A percentile compares a stretch with the other conserved stretches of the same genome.
Evolutionary conservation across 2,888 invertebrate genomes (phyloP).

Genomic region (Nysson spinosus): DNA sequence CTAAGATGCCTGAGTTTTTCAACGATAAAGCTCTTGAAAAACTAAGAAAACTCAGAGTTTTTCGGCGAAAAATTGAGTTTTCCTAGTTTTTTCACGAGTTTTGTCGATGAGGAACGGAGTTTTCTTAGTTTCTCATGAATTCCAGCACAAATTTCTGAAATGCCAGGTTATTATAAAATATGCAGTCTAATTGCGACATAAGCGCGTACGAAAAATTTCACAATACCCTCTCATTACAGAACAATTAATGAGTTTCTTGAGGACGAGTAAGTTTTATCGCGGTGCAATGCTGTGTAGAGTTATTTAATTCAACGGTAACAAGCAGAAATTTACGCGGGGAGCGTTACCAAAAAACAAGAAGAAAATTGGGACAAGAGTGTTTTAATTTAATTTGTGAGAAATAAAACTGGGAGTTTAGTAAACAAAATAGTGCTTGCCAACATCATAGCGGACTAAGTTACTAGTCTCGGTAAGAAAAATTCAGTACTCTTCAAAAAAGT

Average conservation of each 20-base stretch:
- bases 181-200: neutral
- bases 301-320: slow-evolving; percentile 58
- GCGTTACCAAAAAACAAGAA: slow-evolving; percentile 23
- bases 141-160: too few species aligned
- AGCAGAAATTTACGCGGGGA: slow-evolving; percentile 51
- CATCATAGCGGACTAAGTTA: neutral
- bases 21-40: too few species aligned
- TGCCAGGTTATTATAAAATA: neutral
- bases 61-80: too few species aligned
- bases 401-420: slow-evolving; percentile 21
- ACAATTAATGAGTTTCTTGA: slow-evolving; percentile 12
- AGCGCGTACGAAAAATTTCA: neutral
- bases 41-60: too few species aligned
- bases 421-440: slow-evolving; percentile 12
- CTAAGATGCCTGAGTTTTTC: too few species aligned
- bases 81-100: too few species aligned
- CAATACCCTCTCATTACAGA: slow-evolving; percentile 6
- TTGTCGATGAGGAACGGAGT: too few species aligned
- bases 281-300: slow-evolving; percentile 28
- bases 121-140: too few species aligned
- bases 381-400: slow-evolving; percentile 39
- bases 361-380: slow-evolving; percentile 1
- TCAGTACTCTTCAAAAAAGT: slow-evolving; percentile 1
- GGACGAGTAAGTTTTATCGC: slow-evolving; percentile 23
- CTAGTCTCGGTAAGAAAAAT: slow-evolving; percentile 2